Base-by-base conservation (phyloP, 1,140 invertebrate species). In the Patella vulgata region DNA sequence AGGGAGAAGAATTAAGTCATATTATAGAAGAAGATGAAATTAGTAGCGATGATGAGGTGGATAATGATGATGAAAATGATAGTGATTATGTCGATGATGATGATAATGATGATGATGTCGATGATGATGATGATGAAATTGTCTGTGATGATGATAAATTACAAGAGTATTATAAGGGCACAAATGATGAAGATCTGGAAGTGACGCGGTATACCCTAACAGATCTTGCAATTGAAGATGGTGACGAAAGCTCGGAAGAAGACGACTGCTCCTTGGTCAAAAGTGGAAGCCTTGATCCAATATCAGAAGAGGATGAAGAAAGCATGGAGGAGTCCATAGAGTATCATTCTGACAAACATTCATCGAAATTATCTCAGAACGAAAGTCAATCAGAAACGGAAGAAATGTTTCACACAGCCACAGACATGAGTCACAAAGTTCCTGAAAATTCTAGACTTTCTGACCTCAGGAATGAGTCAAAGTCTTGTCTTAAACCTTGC, bases 1-100 rank as follows among this genome's bases (percentile, higher is more conserved):
- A 40, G 42, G 40, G 31, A 33, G 28, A 23, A n/a, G 28, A 55
- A 55, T 44, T 67, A 47, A 61, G 64, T 63, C 39, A 39, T 39
- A 67, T 67, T 30, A n/a, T 11, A 46, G 65, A 63, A 25, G 55
- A 63, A 43, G 50, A 55, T 19, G 44, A 59, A 39, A 59, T 46
- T 12, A 51, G 52, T 3, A 30, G 11, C 40, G 59, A 58, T 19
- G 52, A 48, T 3, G 23, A 56, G 25, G 43, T 21, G 23, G 46
- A 51, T 12, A 33, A 59, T 52, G 40, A 44, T 11, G 57, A 65
- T 33, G 56, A 59, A 19, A 58, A 46, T 14, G 47, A 56, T 0
- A 54, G 43, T 46, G 31, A 50, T 23, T n/a, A 17, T 60, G 46
- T 31, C 27, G 50, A 42, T 42, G 53, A 66, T 23, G 59, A 60